Conservation (phyloP, 2,113 vertebrate species). For the Callopanchax toddi region DNA sequence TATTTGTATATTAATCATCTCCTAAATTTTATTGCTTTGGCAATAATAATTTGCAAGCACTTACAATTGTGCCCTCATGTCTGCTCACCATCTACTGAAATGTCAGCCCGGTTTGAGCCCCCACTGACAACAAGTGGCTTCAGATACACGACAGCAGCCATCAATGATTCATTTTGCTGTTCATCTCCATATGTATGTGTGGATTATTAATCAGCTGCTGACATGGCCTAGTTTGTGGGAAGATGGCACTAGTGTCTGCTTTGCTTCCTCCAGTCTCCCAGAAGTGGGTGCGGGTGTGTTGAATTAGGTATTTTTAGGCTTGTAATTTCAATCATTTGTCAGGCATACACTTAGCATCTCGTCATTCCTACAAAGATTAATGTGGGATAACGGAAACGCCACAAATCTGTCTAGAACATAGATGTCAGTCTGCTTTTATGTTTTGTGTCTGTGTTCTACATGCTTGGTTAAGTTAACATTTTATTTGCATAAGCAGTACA, state of each 20-base stretch:
- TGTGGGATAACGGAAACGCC: constrained; percentile 20
- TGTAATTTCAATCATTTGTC: constrained; percentile 31
- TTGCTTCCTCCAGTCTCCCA: constrained; percentile 28
- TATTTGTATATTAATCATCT: not conserved
- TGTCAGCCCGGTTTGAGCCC: constrained; percentile 21
- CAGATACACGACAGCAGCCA: constrained; percentile 39
- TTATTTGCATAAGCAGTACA: not conserved
- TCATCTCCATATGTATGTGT: constrained; percentile 72
- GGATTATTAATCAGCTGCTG: constrained; percentile 75
- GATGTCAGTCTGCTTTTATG: constrained; percentile 6
- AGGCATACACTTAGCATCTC: constrained; percentile 33
- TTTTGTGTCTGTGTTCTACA: not conserved
- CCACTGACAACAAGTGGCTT: constrained; percentile 49
- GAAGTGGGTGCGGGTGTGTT: constrained; percentile 22
- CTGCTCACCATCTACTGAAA: constrained; percentile 27
- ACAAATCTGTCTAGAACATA: constrained; percentile 1
- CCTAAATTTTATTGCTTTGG: not conserved
- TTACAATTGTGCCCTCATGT: constrained; percentile 17
- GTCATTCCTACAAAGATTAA: constrained; percentile 12
- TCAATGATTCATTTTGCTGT: constrained; percentile 65
- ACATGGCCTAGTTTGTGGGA: constrained; percentile 68
- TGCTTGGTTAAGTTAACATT: not conserved
- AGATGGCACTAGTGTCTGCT: constrained; percentile 43
- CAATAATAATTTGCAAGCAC: not conserved
- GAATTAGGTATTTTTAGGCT: constrained; percentile 40